Conservation (phyloP, 2,113 vertebrate species). For the Pteruthius melanotis region DNA sequence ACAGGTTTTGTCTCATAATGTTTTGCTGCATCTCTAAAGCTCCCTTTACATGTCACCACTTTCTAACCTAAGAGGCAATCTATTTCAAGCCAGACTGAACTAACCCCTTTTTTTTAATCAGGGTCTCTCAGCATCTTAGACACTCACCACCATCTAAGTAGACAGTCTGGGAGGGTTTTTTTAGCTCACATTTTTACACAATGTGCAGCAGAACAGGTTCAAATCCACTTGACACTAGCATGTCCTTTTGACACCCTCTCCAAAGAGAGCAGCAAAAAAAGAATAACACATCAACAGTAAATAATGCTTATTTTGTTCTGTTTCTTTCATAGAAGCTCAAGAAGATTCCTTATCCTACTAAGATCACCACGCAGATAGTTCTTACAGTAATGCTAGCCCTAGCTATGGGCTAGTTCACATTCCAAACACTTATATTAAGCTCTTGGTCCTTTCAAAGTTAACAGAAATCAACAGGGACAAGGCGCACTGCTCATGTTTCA, state of each 20-base stretch:
- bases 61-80: not conserved
- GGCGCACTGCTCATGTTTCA: slow-evolving; percentile 24
- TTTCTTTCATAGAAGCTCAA: not conserved
- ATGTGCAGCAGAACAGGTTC: not conserved
- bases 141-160: not conserved
- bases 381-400: not conserved
- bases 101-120: not conserved
- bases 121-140: not conserved
- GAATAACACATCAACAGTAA: not conserved
- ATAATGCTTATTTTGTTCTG: not conserved
- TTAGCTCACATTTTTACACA: not conserved
- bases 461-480: slow-evolving; percentile 9
- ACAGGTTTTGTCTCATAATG: not conserved
- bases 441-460: not conserved
- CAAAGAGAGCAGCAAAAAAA: not conserved
- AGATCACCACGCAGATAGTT: not conserved
- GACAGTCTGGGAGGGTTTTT: not conserved
- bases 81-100: not conserved
- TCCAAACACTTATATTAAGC: not conserved
- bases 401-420: not conserved
- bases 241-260: not conserved
- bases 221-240: not conserved
- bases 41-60: slow-evolving; percentile 13
- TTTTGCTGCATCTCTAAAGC: not conserved
- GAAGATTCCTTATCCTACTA: not conserved